Conservation (phyloP, 2,113 vertebrate species). For the Megaceryle maxima region DNA sequence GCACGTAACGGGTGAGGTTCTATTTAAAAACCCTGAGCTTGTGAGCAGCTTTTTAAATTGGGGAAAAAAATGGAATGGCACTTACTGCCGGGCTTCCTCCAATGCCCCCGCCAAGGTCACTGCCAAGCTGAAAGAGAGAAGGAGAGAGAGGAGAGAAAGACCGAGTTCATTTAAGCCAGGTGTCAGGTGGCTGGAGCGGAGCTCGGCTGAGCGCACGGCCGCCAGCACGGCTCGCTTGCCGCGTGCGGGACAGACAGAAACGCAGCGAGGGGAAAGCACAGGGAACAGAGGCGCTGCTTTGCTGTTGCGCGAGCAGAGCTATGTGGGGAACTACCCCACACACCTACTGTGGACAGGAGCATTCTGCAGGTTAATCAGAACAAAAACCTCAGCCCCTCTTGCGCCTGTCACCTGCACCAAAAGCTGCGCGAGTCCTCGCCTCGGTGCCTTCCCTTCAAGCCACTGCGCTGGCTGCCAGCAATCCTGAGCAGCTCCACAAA, state of each 20-base stretch:
- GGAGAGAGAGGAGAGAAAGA: constrained; percentile 74
- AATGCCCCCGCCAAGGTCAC: constrained; percentile 99
- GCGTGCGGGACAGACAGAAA: background rate
- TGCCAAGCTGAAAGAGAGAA: constrained; percentile 95
- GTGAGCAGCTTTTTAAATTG: constrained; percentile 40
- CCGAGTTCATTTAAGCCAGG: constrained; percentile 76
- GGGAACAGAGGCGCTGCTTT: constrained; percentile 4
- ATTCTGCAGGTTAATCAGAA: background rate
- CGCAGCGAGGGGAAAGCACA: background rate
- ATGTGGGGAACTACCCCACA: background rate
- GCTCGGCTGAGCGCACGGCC: background rate
- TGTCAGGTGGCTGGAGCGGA: constrained; percentile 39
- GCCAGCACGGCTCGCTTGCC: background rate
- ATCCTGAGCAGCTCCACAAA: constrained; percentile 6
- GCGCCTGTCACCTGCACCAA: background rate
- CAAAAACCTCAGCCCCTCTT: background rate
- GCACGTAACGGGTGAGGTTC: background rate
- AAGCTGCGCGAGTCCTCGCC: background rate
- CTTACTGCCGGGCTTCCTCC: constrained; percentile 99
- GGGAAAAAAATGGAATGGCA: constrained; percentile 78
- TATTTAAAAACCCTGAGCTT: constrained; percentile 22
- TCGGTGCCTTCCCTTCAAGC: background rate
- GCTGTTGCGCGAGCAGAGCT: background rate
- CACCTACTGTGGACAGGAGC: background rate
- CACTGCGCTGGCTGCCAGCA: background rate